Conservation (phyloP, 2,113 vertebrate genomes). For the Sylvicapra grimmia region DNA sequence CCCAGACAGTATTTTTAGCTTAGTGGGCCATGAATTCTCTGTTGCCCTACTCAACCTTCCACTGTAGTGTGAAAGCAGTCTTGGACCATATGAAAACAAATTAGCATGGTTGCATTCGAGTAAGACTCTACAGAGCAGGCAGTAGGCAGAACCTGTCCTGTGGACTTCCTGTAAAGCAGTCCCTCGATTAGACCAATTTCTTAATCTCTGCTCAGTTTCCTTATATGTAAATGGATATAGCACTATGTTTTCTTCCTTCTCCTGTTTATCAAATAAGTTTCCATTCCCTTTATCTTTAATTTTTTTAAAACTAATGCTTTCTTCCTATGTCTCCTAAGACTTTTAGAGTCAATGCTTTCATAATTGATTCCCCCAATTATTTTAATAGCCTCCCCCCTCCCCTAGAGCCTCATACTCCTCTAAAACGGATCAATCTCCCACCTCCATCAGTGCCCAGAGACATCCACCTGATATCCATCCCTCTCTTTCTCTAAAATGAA, state of each 20-base stretch:
- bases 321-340: background rate
- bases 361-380: background rate
- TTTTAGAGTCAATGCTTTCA: background rate
- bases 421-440: background rate
- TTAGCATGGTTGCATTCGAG: background rate
- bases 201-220: background rate
- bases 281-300: background rate
- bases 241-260: background rate
- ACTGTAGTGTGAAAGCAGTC: background rate
- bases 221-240: background rate
- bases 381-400: background rate
- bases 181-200: background rate
- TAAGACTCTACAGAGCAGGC: background rate
- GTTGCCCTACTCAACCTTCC: background rate
- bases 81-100: no score
- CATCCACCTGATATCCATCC: background rate
- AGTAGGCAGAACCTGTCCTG: background rate
- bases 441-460: background rate
- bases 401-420: background rate
- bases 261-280: background rate
- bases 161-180: background rate
- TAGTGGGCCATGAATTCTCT: background rate
- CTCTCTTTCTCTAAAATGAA: background rate
- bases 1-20: background rate
- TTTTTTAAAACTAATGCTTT: background rate